These are phyloP conservation scores for Vidua chalybeata DNA, from an alignment of 2,113 vertebrate species.

Conservation along the genomic window DNA sequence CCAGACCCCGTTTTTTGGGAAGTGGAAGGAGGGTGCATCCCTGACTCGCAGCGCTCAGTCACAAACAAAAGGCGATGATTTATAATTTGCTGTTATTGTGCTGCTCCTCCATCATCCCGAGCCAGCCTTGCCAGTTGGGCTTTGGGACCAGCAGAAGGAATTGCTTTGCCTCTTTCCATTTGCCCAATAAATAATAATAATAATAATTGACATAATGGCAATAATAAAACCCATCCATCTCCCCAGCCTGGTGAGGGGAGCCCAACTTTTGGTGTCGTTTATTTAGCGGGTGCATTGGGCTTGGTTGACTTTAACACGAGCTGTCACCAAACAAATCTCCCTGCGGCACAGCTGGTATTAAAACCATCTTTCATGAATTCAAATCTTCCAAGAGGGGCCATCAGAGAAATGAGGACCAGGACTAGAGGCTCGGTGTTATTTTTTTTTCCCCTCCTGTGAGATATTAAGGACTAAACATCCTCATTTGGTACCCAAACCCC, in stretches of 20 bases:
- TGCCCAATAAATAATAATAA: conserved; percentile 61
- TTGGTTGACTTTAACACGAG: conserved; percentile 60
- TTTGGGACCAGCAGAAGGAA: conserved; percentile 14
- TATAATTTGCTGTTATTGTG: conserved; percentile 65
- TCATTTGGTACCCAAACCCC: background rate
- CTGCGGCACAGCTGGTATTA: conserved; percentile 55
- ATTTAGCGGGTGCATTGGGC: conserved; percentile 45
- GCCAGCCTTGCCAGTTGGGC: conserved; percentile 35
- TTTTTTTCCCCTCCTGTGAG: background rate
- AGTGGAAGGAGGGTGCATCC: conserved; percentile 10
- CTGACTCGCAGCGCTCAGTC: background rate
- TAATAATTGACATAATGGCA: conserved; percentile 45
- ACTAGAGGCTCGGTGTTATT: background rate
- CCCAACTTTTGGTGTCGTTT: conserved; percentile 29
- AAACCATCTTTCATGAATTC: conserved; percentile 72
- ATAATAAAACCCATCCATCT: conserved; percentile 66
- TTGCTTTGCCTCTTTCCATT: conserved; percentile 20
- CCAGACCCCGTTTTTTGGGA: background rate
- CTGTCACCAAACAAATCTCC: conserved; percentile 69
- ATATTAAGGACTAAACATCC: background rate
- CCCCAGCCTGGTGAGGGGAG: background rate
- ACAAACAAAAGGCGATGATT: conserved; percentile 73
- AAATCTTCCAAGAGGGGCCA: conserved; percentile 45
- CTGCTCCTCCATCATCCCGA: conserved; percentile 34
- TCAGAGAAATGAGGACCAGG: background rate